phyloP scores from a whole-genome alignment of 1,140 invertebrate genomes.

The Ostrea denselamellosa region DNA sequence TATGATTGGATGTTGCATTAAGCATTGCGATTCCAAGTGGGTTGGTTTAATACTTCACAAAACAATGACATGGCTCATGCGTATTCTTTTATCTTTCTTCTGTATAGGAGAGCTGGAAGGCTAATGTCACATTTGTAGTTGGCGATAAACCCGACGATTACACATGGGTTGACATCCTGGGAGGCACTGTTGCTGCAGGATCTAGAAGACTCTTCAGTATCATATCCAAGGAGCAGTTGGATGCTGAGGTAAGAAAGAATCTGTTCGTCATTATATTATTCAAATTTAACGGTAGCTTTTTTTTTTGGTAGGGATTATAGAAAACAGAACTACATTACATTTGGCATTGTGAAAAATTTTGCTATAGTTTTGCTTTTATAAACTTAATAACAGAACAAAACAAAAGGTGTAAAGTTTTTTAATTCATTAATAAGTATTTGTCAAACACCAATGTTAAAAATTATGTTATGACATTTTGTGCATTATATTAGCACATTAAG shows the following conservation, averaged over 20 bases:
- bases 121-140: slow-evolving; percentile 72
- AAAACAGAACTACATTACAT: no score
- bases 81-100: slow-evolving; percentile 23
- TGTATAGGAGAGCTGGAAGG: slow-evolving; percentile 75
- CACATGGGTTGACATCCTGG: slow-evolving; percentile 71
- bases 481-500: no score
- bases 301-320: no score
- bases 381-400: no score
- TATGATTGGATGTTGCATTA: slow-evolving; percentile 43
- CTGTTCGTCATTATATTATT: neutral
- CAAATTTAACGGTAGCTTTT: no score
- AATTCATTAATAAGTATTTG: no score
- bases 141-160: slow-evolving; percentile 74
- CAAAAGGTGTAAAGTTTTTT: no score
- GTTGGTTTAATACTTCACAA: neutral
- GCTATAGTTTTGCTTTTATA: no score
- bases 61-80: no score
- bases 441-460: no score
- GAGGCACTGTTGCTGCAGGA: slow-evolving; percentile 66
- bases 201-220: slow-evolving; percentile 73
- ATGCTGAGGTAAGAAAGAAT: slow-evolving; percentile 67
- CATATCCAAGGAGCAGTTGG: slow-evolving; percentile 72
- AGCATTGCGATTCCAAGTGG: neutral
- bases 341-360: no score
- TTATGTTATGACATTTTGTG: no score